phyloP scores from a whole-genome alignment of 2,797 vertebrate species.

The Lithobates sylvaticus region DNA sequence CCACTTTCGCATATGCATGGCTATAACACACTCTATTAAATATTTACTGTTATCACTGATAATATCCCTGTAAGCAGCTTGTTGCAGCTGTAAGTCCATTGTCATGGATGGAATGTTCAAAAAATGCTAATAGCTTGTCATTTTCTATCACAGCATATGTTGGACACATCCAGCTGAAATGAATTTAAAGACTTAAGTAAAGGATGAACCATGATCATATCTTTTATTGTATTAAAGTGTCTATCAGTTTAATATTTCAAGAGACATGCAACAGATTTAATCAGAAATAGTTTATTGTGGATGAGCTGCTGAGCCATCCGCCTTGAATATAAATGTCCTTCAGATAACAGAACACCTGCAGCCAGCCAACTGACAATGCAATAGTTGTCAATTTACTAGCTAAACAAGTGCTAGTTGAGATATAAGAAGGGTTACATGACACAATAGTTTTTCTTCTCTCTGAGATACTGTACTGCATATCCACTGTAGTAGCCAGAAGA shows the following conservation, averaged over 20 bases:
- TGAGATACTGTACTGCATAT: not conserved
- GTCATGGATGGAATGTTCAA: not conserved
- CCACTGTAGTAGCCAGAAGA: too few species aligned
- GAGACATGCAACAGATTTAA: slow-evolving; percentile 31
- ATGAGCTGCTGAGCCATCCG: slow-evolving; percentile 25
- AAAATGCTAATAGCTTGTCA: slow-evolving; percentile 3
- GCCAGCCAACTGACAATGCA: slow-evolving; percentile 36
- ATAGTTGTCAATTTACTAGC: slow-evolving; percentile 29
- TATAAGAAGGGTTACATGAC: slow-evolving; percentile 23
- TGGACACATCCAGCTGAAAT: not conserved
- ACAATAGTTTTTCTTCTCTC: not conserved
- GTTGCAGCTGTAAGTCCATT: not conserved
- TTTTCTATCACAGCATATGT: not conserved
- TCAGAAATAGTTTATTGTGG: slow-evolving; percentile 25
- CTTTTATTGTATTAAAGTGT: slow-evolving; percentile 31
- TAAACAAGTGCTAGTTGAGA: slow-evolving; percentile 38
- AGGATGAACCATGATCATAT: slow-evolving; percentile 13
- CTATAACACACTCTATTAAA: not conserved
- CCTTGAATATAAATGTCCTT: slow-evolving; percentile 52
- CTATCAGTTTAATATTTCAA: slow-evolving; percentile 36
- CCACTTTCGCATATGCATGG: not conserved
- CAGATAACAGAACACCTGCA: slow-evolving; percentile 46
- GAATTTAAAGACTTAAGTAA: slow-evolving; percentile 12
- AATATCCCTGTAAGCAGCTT: not conserved
- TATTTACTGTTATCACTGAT: not conserved